Evolutionary conservation across 2,888 invertebrate species (phyloP).

Genomic region (Sipunculus nudus): DNA sequence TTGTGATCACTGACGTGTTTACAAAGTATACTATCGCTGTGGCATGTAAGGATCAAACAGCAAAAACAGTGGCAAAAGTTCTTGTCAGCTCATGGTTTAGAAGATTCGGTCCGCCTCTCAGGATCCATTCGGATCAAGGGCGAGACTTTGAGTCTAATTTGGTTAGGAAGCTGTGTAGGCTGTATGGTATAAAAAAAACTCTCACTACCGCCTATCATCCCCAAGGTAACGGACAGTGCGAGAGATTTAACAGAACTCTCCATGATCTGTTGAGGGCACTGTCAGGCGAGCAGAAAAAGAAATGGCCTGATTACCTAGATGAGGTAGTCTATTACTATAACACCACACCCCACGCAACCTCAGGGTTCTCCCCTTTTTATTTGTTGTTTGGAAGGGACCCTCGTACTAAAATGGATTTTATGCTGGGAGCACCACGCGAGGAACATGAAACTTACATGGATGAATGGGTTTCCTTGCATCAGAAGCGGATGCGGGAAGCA

Average conservation of each 20-base stretch:
- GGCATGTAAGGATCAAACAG: slow-evolving; percentile 27
- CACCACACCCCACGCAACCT: slow-evolving; percentile 1
- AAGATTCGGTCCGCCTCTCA: slow-evolving; percentile 24
- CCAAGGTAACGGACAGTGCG: slow-evolving; percentile 34
- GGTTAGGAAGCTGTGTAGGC: slow-evolving; percentile 2
- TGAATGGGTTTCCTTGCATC: no score
- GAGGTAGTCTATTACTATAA: slow-evolving; percentile 27
- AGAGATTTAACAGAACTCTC: slow-evolving; percentile 40
- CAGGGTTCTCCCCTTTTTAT: slow-evolving; percentile 5
- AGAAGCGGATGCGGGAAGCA: no score
- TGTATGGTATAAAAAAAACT: slow-evolving; percentile 2
- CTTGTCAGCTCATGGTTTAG: slow-evolving; percentile 23
- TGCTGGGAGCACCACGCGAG: no score
- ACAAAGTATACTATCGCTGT: slow-evolving; percentile 29
- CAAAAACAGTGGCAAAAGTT: slow-evolving; percentile 29
- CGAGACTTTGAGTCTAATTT: slow-evolving; percentile 2
- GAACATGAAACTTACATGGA: no score
- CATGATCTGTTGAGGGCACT: slow-evolving; percentile 34
- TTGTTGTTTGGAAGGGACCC: slow-evolving; percentile 11
- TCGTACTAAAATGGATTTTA: not conserved
- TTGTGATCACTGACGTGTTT: slow-evolving; percentile 35
- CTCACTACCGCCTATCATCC: slow-evolving; percentile 20
- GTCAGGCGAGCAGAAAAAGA: slow-evolving; percentile 22
- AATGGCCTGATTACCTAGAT: slow-evolving; percentile 35
- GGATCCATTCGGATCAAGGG: slow-evolving; percentile 10